Conservation (phyloP, 2,113 vertebrate species). For the Scytalopus superciliaris region DNA sequence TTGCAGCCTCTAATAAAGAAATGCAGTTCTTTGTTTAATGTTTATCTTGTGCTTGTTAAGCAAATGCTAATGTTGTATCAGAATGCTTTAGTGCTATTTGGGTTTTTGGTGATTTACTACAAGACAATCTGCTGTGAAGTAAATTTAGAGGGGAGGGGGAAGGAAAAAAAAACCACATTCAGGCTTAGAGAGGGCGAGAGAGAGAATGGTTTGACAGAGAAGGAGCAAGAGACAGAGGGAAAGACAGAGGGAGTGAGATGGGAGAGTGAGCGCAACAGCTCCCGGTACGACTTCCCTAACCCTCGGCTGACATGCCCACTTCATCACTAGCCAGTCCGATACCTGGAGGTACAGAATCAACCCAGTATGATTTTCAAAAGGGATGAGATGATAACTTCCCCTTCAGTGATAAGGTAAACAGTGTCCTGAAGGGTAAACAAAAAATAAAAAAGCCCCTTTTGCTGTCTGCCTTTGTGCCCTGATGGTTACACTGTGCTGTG, state of each 20-base stretch:
- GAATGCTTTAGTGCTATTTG: conserved; percentile 90
- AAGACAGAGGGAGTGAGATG: background rate
- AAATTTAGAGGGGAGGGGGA: conserved; percentile 81
- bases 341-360: conserved; percentile 65
- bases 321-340: conserved; percentile 57
- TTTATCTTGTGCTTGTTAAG: conserved; percentile 91
- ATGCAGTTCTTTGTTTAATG: conserved; percentile 91
- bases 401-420: conserved; percentile 79
- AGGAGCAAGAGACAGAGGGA: conserved; percentile 50
- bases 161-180: conserved; percentile 61
- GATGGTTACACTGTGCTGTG: conserved; percentile 69
- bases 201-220: conserved; percentile 65
- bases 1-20: conserved; percentile 98
- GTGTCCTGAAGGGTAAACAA: conserved; percentile 83
- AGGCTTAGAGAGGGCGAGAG: conserved; percentile 36
- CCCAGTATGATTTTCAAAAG: conserved; percentile 61
- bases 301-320: conserved; percentile 54
- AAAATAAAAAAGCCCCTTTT: conserved; percentile 69
- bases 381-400: conserved; percentile 67
- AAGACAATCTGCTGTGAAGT: conserved; percentile 87
- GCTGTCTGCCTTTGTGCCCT: conserved; percentile 73
- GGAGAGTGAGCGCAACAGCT: conserved; percentile 24
- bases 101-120: conserved; percentile 88
- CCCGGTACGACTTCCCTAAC: conserved; percentile 34
- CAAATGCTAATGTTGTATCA: conserved; percentile 91